Conservation (phyloP, 2,888 invertebrate species). For the Dusona sp. region DNA sequence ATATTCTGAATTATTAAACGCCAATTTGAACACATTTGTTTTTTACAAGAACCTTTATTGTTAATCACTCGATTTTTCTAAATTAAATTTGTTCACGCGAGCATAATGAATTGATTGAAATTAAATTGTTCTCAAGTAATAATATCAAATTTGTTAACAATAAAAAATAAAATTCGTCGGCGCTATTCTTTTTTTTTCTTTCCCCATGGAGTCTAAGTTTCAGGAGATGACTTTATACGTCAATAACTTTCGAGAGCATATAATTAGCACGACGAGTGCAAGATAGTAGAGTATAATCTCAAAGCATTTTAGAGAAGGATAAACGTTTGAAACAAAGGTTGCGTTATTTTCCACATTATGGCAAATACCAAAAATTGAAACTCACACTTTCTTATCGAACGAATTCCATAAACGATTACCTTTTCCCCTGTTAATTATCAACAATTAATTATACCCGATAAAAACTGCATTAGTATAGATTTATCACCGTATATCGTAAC, state of each 20-base stretch:
- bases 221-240: not conserved
- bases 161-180: not conserved
- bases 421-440: not conserved
- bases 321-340: not conserved
- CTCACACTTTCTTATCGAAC: not conserved
- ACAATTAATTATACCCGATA: conserved; percentile 20
- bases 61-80: not conserved
- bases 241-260: not conserved
- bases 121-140: not conserved
- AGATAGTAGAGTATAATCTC: not conserved
- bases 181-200: not conserved
- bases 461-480: conserved; percentile 43
- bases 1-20: conserved; percentile 1
- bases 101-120: not conserved
- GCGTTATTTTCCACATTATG: not conserved
- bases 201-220: not conserved
- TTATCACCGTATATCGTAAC: conserved; percentile 21
- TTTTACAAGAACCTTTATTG: not conserved
- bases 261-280: not conserved
- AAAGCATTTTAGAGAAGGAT: not conserved
- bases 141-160: not conserved
- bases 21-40: conserved; percentile 12
- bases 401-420: conserved; percentile 7
- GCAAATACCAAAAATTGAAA: not conserved
- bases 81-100: conserved; percentile 4